Evolutionary conservation across 2,113 vertebrate genomes (phyloP), one percentile per base, ranked within the genome.

Genomic region (Hyperopisus bebe): DNA sequence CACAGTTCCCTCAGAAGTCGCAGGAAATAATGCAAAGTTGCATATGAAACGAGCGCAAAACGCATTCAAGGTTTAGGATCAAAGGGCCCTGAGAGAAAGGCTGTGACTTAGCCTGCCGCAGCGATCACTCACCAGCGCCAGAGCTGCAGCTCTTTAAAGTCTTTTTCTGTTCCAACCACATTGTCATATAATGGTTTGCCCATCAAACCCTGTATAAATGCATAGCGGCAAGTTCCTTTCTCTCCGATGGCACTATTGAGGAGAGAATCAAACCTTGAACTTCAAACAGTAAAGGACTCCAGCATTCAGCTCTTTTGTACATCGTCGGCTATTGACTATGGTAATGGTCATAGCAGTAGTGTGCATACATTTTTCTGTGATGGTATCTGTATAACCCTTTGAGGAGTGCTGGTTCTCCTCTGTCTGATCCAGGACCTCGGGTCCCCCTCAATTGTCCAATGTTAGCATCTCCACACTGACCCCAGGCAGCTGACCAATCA

Each of bases 31-130:
- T 93, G 66, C 91, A 62, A 92, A 91, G 93, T 95, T 93, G 91
- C 92, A 91, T 90, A 70, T 84, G 89, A 94, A 94, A 89, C 89
- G 91, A 90, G 92, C 92, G 92, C 92, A 92, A 92, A 92, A 92
- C 92, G 92, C 91, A 90, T 93, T 94, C 91, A 92, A 94, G 94
- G 94, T 95, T 95, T 91, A 92, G 93, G 94, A 95, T 95, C 95
- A 95, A 96, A 96, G 94, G 92, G 89, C 44, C 44, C 17, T 44
- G 91, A 93, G 92, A 96, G 94, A 96, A 95, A 94, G 93, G 95
- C 92, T 89, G 91, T 91, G 94, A 94, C 95, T 96, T 94, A 94
- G 93, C 93, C 91, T 93, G 94, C 94, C 94, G 83, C 92, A 91
- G 90, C 94, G 93, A 93, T 93, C 95, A 94, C 93, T 93, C 93